Percentiles rank a stretch among this genome's conserved stretches.
Conservation (phyloP, 1,140 invertebrate species). For the Anthonomus grandis region DNA sequence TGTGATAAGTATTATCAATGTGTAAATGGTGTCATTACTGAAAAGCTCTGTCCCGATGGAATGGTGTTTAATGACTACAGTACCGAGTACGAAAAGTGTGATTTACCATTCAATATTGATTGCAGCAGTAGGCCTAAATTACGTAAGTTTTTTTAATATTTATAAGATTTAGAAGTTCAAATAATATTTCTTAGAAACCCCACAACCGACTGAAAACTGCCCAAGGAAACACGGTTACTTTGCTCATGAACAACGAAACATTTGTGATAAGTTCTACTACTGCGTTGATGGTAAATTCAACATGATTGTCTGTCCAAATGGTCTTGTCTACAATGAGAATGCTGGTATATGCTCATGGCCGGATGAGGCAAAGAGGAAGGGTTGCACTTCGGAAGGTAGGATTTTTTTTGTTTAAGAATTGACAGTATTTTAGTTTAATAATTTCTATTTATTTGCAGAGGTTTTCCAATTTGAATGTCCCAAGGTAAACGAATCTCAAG, state of each 20-base stretch:
- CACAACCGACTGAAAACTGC: constrained; percentile 71
- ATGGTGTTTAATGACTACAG: constrained; percentile 88
- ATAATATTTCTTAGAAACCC: constrained; percentile 58
- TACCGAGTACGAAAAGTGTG: constrained; percentile 78
- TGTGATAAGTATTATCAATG: constrained; percentile 91
- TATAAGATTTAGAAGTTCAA: constrained; percentile 5
- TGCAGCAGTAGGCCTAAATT: constrained; percentile 71
- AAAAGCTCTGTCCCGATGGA: constrained; percentile 84
- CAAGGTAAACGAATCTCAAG: constrained; percentile 67
- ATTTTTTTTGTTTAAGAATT: background rate
- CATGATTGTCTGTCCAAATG: constrained; percentile 82
- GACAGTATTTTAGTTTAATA: background rate
- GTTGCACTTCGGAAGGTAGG: constrained; percentile 72
- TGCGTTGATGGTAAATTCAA: constrained; percentile 88
- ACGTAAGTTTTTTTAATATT: constrained; percentile 61
- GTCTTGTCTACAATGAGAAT: constrained; percentile 83
- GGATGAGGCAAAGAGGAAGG: constrained; percentile 82
- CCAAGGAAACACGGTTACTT: constrained; percentile 85
- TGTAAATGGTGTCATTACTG: constrained; percentile 65
- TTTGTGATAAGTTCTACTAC: constrained; percentile 88
- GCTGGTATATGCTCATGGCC: constrained; percentile 90
- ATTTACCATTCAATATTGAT: constrained; percentile 82
- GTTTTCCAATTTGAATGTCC: constrained; percentile 85
- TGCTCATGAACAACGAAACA: constrained; percentile 71
- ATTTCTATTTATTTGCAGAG: constrained; percentile 54